Base-by-base conservation (phyloP, 2,888 invertebrate genomes). In the Limnephilus lunatus region DNA sequence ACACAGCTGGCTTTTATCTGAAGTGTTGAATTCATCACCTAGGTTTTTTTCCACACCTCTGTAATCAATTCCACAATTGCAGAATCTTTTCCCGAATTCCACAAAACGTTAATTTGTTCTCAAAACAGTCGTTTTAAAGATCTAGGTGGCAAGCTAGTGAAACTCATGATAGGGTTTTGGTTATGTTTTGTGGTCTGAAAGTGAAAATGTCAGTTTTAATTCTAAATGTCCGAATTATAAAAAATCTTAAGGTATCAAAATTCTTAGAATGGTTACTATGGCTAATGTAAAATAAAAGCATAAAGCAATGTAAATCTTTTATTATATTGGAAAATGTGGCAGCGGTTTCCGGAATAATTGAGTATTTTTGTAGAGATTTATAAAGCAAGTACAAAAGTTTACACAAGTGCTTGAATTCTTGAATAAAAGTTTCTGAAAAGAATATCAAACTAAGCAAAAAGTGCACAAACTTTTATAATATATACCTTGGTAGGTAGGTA, bases 301-400 rank as follows among this genome's bases (percentile, higher is more conserved):
- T 44, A 81, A 89, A 81, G 89, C 89, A 39, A 89, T 89, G 89
- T 89, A 89, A 89, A 89, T 89, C 89, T 89, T 89, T 89, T 81
- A 81, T 53, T 68, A 68, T 53, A 88, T 88, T 88, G 88, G 31
- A 88, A 87, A 88, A 88, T 31, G 88, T 88, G 88, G 88, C 88
- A 35, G 88, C 15, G 86, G n/a, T 44, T 86, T 86, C n/a, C 32
- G 32, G 35, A 30, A 86, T 86, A n/a, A 39, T 48, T 48, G 39
- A 86, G 48, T 48, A n/a, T 86, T 25, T 82, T 12, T 14, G 86
- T 86, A 86, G 14, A 32, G 19, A 1, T 32, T 25, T 25, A 68
- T 9, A 83, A 82, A 83, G 83, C 83, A 35, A 35, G 35, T 68
- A 68, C 68, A 68, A n/a, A 68, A 68, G 68, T 68, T 68, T 68